phyloP scores from a whole-genome alignment of 2,113 vertebrate genomes.

The Gasterosteus aculeatus region DNA sequence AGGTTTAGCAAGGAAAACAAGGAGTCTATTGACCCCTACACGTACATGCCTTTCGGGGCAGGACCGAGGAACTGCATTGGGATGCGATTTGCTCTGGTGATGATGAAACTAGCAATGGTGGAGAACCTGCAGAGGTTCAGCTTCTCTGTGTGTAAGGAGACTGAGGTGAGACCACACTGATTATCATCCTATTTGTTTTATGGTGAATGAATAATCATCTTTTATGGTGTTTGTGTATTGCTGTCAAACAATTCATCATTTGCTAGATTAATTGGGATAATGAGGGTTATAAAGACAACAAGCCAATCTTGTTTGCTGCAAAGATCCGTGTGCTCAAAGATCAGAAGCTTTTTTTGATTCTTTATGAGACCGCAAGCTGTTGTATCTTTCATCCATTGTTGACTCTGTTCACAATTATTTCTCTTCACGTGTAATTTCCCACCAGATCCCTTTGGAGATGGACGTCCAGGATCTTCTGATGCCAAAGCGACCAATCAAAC shows the following conservation, averaged over 20 bases:
- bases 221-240: neutral
- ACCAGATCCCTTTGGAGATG: constrained; percentile 82
- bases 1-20: constrained; percentile 85
- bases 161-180: constrained; percentile 76
- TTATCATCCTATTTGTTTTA: neutral
- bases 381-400: neutral
- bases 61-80: constrained; percentile 87
- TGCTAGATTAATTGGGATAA: neutral
- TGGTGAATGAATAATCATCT: neutral
- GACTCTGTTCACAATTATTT: neutral
- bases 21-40: constrained; percentile 74
- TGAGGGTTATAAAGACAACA: constrained; percentile 2
- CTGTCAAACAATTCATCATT: no score
- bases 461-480: constrained; percentile 64
- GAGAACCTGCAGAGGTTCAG: constrained; percentile 82
- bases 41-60: constrained; percentile 84
- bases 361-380: neutral
- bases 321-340: constrained; percentile 8
- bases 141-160: constrained; percentile 83
- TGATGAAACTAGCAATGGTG: constrained; percentile 78
- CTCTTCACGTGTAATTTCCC: neutral
- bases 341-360: neutral
- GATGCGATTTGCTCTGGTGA: constrained; percentile 84
- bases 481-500: constrained; percentile 80
- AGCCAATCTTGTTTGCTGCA: neutral